A percentile compares a stretch with the other conserved stretches of the same genome.
These are phyloP conservation scores for Apodemia duryi DNA, from an alignment of 2,888 invertebrate genomes.

Conservation along the genomic window DNA sequence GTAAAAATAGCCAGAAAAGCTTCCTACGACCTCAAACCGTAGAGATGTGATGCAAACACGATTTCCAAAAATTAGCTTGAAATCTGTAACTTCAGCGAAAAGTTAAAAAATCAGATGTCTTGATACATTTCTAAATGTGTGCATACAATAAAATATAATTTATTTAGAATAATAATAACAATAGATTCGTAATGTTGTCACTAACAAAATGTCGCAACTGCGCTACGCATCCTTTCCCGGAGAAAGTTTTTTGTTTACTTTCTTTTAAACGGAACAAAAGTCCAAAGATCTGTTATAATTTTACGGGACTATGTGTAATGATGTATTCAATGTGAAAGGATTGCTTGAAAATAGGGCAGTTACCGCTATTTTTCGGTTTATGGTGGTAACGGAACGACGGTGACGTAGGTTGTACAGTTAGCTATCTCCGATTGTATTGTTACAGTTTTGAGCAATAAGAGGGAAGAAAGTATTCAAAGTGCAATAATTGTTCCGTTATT, in stretches of 20 bases:
- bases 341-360: slow-evolving; percentile 29
- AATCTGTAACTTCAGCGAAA: no score
- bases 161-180: slow-evolving; percentile 1
- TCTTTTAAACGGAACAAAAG: neutral
- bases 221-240: slow-evolving; percentile 3
- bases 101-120: no score
- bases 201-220: slow-evolving; percentile 9
- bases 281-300: slow-evolving; percentile 44
- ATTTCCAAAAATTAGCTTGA: no score
- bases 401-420: slow-evolving; percentile 42
- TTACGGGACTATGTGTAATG: slow-evolving; percentile 75
- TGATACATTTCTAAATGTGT: neutral
- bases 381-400: slow-evolving; percentile 34
- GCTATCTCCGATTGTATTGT: slow-evolving; percentile 34
- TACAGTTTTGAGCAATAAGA: slow-evolving; percentile 52
- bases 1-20: no score
- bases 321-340: slow-evolving; percentile 40
- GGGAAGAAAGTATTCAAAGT: slow-evolving; percentile 35
- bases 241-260: slow-evolving; percentile 13
- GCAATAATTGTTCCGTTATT: slow-evolving; percentile 22
- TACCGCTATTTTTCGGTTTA: slow-evolving; percentile 53
- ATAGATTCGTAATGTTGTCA: slow-evolving; percentile 1
- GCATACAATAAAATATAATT: neutral
- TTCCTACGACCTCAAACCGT: no score
- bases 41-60: no score